Evolutionary conservation across 2,113 vertebrate genomes (phyloP).

Genomic region (Eublepharis macularius): DNA sequence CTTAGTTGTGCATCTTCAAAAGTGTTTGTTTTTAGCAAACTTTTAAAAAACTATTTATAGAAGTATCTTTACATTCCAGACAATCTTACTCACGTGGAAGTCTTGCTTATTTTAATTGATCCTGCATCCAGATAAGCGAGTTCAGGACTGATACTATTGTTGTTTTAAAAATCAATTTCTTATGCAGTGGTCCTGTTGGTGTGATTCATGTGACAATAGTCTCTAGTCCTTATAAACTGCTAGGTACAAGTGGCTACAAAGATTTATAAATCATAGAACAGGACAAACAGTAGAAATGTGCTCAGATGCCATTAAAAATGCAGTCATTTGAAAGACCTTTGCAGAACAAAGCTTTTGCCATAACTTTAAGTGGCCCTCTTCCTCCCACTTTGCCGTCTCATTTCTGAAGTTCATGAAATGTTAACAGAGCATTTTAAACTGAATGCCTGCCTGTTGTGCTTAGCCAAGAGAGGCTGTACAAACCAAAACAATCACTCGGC

Average conservation of each 20-base stretch:
- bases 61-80: not conserved
- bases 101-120: not conserved
- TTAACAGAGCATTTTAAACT: slow-evolving; percentile 51
- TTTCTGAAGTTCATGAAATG: slow-evolving; percentile 40
- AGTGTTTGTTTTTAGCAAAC: not conserved
- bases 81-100: not conserved
- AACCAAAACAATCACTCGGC: slow-evolving; percentile 55
- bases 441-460: slow-evolving; percentile 44
- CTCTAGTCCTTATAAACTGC: not conserved
- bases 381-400: slow-evolving; percentile 16
- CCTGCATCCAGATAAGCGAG: not conserved
- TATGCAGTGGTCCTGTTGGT: not conserved
- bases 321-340: not conserved
- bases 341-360: not conserved
- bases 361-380: slow-evolving; percentile 35
- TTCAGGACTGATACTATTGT: not conserved
- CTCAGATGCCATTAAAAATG: slow-evolving; percentile 4
- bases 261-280: not conserved
- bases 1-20: not conserved
- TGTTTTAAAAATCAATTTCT: not conserved
- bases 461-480: slow-evolving; percentile 69
- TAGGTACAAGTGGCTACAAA: not conserved
- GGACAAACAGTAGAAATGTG: not conserved
- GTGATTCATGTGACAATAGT: not conserved
- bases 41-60: not conserved